These are phyloP conservation scores for Paramisgurnus dabryanus DNA, from an alignment of 2,113 vertebrate genomes.

Conservation along the genomic window DNA sequence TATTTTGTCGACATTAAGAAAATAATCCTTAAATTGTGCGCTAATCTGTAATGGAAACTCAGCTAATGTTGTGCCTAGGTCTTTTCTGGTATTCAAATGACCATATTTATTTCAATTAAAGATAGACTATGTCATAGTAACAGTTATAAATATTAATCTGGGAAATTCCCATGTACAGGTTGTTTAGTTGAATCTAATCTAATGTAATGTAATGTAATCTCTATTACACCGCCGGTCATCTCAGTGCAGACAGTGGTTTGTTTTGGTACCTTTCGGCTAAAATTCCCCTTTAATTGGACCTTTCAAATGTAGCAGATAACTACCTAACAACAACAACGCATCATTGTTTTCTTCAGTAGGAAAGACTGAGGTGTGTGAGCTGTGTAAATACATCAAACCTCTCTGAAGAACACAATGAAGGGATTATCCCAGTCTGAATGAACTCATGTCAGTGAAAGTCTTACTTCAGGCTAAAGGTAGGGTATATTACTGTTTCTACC, in stretches of 20 bases:
- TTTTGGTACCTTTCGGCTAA: constrained; percentile 1
- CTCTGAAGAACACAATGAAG: constrained; percentile 41
- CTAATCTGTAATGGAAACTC: too few relatives aligned
- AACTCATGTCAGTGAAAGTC: constrained; percentile 3
- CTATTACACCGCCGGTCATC: background rate
- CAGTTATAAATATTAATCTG: too few relatives aligned
- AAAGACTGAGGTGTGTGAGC: constrained; percentile 31
- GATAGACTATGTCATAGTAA: too few relatives aligned
- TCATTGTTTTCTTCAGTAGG: constrained; percentile 27
- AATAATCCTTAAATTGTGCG: too few relatives aligned
- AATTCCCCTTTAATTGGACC: constrained; percentile 42
- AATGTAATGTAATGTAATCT: background rate
- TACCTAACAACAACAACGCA: constrained; percentile 29
- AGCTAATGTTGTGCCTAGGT: too few relatives aligned
- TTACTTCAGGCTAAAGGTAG: constrained; percentile 46
- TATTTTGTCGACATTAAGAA: too few relatives aligned
- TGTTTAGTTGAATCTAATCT: background rate
- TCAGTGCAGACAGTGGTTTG: background rate
- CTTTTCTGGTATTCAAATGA: too few relatives aligned
- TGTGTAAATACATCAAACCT: constrained; percentile 29
- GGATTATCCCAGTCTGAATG: constrained; percentile 35
- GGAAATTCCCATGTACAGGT: background rate
- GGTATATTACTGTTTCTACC: constrained; percentile 31
- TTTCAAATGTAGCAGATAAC: constrained; percentile 9
- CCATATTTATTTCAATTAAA: too few relatives aligned